phyloP scores from a whole-genome alignment of 1,140 invertebrate species.

The Heliconius melpomene region DNA sequence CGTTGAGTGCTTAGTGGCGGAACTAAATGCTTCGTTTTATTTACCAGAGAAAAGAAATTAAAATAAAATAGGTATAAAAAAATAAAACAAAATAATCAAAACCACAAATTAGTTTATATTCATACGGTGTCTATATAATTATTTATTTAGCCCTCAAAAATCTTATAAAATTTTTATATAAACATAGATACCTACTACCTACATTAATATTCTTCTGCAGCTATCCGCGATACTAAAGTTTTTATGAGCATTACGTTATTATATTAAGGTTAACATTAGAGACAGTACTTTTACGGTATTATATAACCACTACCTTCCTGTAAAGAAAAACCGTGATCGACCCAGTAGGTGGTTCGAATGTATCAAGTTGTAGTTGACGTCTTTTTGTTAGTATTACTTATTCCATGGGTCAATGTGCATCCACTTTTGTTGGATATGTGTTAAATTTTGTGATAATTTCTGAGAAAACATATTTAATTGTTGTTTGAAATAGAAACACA shows the following conservation, averaged over 20 bases:
- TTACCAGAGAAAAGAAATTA: too few relatives aligned
- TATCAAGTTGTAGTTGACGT: conserved; percentile 51
- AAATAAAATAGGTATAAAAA: too few relatives aligned
- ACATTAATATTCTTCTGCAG: conserved; percentile 50
- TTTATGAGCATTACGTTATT: conserved; percentile 22
- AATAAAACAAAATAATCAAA: too few relatives aligned
- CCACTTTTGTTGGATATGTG: neutral
- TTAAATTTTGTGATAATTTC: too few relatives aligned
- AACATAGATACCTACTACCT: neutral
- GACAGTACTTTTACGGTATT: conserved; percentile 35
- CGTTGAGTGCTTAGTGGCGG: too few relatives aligned
- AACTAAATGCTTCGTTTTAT: too few relatives aligned
- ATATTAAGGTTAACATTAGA: conserved; percentile 36
- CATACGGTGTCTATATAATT: too few relatives aligned
- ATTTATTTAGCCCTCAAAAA: neutral
- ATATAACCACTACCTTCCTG: conserved; percentile 69
- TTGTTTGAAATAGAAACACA: too few relatives aligned
- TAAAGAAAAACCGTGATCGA: conserved; percentile 64
- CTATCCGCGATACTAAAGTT: conserved; percentile 24
- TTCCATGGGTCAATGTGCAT: conserved; percentile 38
- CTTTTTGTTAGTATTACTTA: conserved; percentile 41
- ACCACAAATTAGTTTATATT: too few relatives aligned
- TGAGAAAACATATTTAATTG: too few relatives aligned
- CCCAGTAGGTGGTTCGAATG: conserved; percentile 60
- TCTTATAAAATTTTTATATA: neutral